Conservation (phyloP, 2,113 vertebrate genomes). For the Chaetura pelagica region DNA sequence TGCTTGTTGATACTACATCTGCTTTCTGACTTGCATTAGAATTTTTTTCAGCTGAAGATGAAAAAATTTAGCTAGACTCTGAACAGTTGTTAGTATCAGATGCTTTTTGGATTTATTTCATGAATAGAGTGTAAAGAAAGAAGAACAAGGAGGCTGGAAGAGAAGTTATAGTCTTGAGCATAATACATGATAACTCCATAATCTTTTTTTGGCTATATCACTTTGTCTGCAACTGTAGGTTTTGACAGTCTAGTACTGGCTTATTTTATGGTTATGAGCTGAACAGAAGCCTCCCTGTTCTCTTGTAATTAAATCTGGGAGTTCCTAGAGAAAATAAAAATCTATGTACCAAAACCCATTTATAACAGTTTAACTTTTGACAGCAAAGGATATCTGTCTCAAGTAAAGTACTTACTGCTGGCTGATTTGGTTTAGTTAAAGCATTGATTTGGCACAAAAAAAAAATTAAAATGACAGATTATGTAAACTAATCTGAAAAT, state of each 20-base stretch:
- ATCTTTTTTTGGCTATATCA: background rate
- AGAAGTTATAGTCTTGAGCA: background rate
- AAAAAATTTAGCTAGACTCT: background rate
- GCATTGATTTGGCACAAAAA: background rate
- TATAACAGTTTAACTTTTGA: background rate
- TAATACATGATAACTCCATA: background rate
- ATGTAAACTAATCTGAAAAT: background rate
- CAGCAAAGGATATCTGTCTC: background rate
- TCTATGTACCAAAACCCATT: background rate
- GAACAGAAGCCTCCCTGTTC: conserved; percentile 10
- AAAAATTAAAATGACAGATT: background rate
- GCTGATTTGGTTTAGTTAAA: background rate
- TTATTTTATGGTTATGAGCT: conserved; percentile 15
- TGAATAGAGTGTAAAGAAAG: background rate
- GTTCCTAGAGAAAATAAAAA: background rate
- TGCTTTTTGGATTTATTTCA: background rate
- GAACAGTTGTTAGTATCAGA: background rate
- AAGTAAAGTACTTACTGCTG: background rate
- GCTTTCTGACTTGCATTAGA: background rate
- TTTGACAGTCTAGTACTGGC: conserved; percentile 13
- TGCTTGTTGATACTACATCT: background rate
- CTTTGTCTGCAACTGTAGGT: background rate
- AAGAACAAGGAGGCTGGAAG: background rate
- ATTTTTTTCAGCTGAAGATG: background rate
- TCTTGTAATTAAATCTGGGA: background rate